A percentile compares a stretch with the other conserved stretches of the same genome.
These are phyloP conservation scores for Aleadryas rufinucha DNA, from an alignment of 2,113 vertebrate genomes.

Conservation along the genomic window DNA sequence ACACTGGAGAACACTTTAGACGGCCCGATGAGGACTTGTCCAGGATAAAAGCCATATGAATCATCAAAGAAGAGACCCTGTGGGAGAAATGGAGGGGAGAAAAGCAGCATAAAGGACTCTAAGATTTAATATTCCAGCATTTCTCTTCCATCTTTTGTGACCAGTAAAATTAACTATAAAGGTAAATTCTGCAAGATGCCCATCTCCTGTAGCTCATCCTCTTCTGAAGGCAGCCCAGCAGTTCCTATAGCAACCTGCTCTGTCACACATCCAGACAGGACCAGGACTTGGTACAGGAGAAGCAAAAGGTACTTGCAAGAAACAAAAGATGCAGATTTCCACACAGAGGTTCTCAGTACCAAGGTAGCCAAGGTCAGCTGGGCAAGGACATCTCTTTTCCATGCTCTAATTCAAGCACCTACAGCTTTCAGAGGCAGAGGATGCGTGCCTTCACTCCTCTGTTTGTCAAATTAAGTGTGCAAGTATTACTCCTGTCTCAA, in stretches of 20 bases:
- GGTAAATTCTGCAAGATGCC: neutral
- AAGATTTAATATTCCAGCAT: neutral
- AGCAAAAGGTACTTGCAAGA: neutral
- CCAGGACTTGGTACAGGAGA: neutral
- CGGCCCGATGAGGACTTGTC: constrained; percentile 95
- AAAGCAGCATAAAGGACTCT: neutral
- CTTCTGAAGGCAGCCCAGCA: neutral
- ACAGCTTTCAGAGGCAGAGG: neutral
- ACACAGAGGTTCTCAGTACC: neutral
- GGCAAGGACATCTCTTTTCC: neutral
- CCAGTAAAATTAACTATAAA: neutral
- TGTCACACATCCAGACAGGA: neutral
- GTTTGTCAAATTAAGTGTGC: neutral
- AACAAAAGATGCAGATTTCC: neutral
- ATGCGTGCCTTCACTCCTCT: neutral
- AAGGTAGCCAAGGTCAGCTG: neutral
- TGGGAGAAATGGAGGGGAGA: neutral
- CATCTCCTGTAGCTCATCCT: neutral
- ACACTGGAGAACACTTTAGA: constrained; percentile 96
- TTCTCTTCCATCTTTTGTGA: neutral
- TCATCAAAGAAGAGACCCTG: constrained; percentile 98
- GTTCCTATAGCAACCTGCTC: constrained; percentile 32
- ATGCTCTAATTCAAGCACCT: neutral
- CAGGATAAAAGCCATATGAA: constrained; percentile 96
- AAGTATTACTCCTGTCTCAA: neutral